A percentile compares a stretch with the other conserved stretches of the same genome.
Conservation (phyloP, 1,140 invertebrate genomes). For the Scylla paramamosain region DNA sequence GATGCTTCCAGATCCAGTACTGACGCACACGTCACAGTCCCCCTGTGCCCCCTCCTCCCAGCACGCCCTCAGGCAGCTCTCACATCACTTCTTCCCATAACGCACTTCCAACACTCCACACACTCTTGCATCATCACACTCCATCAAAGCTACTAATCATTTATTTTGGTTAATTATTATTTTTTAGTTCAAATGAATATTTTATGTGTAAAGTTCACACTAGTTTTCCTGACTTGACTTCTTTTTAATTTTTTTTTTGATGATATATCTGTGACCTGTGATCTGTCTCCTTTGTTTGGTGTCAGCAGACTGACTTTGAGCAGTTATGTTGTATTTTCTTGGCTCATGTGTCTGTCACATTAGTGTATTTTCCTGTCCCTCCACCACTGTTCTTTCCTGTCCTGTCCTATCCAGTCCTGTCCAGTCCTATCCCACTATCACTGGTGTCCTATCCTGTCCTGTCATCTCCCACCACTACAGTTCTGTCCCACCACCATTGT, state of each 20-base stretch:
- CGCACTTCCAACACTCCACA: not conserved
- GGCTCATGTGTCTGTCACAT: conserved; percentile 18
- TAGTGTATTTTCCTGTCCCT: not conserved
- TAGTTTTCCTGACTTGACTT: not conserved
- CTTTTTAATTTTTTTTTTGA: not conserved
- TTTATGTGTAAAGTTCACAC: not conserved
- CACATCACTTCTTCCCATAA: not conserved
- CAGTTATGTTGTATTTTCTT: not conserved
- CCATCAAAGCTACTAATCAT: not conserved
- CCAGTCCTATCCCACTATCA: not conserved
- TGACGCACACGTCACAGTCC: conserved; percentile 16
- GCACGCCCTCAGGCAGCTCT: conserved; percentile 4
- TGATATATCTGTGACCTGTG: not conserved
- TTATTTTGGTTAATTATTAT: not conserved
- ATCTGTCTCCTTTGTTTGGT: not conserved
- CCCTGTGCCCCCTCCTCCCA: not conserved
- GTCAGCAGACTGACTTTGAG: not conserved
- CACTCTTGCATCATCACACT: not conserved
- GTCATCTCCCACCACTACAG: not conserved
- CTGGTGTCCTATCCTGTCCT: not conserved
- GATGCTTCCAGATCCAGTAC: conserved; percentile 9
- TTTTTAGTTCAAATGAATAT: not conserved
- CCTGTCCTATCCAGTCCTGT: not conserved
- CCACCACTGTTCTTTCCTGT: not conserved
- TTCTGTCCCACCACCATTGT: not conserved